These are phyloP conservation scores for Salvelinus alpinus DNA, from an alignment of 2,113 vertebrate genomes.

Conservation along the genomic window DNA sequence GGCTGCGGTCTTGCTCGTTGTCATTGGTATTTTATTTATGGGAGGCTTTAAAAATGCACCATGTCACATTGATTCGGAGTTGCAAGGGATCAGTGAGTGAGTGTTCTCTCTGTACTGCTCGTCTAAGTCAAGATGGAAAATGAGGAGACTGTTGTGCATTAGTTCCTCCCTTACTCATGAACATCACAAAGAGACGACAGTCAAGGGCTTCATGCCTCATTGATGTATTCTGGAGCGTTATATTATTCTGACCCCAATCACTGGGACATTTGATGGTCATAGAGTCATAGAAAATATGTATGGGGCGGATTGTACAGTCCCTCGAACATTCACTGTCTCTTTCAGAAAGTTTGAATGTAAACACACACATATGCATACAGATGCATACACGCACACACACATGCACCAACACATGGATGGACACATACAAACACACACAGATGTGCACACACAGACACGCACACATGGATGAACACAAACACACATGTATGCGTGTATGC, in stretches of 20 bases:
- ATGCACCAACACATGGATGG: neutral
- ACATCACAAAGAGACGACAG: neutral
- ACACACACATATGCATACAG: neutral
- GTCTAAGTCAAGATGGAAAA: neutral
- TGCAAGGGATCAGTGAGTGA: slow-evolving; percentile 32
- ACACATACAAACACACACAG: no score
- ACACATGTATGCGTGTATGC: neutral
- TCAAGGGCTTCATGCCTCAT: neutral
- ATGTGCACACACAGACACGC: no score
- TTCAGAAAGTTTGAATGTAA: no score
- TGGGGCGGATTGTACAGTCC: no score
- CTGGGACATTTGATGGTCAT: no score
- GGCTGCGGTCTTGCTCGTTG: slow-evolving; percentile 28
- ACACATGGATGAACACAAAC: no score
- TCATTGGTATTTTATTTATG: slow-evolving; percentile 38
- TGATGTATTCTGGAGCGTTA: neutral
- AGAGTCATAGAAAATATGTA: no score
- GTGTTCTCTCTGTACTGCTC: slow-evolving; percentile 21
- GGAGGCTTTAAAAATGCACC: slow-evolving; percentile 44
- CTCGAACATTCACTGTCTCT: no score
- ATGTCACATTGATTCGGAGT: slow-evolving; percentile 37
- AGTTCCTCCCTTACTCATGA: neutral
- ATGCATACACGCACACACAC: neutral
- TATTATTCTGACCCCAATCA: neutral
- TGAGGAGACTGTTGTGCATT: neutral